phyloP scores from a whole-genome alignment of 2,113 vertebrate species.

The Mormyrus iriodes region DNA sequence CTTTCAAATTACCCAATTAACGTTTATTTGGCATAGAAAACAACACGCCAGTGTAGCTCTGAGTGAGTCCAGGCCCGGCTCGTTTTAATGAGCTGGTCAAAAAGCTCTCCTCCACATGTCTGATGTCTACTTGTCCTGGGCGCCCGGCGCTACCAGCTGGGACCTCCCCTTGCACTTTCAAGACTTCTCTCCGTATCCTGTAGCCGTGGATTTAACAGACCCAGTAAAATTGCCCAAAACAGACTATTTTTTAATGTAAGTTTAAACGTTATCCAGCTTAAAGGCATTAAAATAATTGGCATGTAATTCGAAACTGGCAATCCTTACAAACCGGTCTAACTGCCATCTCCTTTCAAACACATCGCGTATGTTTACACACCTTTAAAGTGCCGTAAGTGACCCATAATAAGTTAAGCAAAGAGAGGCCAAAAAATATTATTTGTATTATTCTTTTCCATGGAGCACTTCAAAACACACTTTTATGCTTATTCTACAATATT shows the following conservation, averaged over 20 bases:
- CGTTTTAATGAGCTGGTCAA: background rate
- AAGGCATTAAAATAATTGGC: background rate
- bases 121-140: background rate
- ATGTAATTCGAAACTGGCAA: background rate
- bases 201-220: background rate
- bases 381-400: background rate
- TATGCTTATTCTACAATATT: background rate
- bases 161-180: background rate
- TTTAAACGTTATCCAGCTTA: background rate
- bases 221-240: background rate
- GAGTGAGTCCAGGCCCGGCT: background rate
- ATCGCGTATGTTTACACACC: background rate
- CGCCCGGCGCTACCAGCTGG: background rate
- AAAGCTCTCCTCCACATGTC: background rate
- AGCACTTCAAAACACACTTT: slow-evolving; percentile 30
- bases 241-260: background rate
- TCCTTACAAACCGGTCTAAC: background rate
- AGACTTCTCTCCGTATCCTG: background rate
- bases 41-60: background rate
- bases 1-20: background rate
- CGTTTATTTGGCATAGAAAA: background rate
- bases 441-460: slow-evolving; percentile 16
- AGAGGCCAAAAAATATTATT: background rate
- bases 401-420: background rate
- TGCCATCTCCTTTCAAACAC: background rate